Evolutionary conservation across 1,140 invertebrate species (phyloP).

Genomic region (Apocrypta bakeri): DNA sequence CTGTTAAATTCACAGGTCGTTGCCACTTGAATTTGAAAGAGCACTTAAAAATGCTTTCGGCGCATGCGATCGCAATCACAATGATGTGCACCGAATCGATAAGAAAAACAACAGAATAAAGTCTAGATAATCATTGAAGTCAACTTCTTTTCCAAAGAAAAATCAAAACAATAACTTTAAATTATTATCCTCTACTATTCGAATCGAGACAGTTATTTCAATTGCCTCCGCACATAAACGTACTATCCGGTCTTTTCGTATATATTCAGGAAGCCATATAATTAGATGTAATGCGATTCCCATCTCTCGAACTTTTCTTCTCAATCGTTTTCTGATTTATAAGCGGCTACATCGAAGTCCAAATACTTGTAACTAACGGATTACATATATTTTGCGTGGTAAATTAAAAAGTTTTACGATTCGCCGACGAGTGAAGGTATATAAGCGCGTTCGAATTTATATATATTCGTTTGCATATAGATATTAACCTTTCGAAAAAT

Average conservation of each 20-base stretch:
- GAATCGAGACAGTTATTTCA: not conserved
- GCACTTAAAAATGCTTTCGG: no score
- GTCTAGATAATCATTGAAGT: no score
- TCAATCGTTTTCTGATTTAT: not conserved
- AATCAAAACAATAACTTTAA: no score
- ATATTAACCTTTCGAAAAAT: not conserved
- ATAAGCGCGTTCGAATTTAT: not conserved
- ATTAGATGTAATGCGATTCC: not conserved
- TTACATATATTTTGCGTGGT: not conserved
- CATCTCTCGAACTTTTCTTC: not conserved
- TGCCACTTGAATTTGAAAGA: no score
- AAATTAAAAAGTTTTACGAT: not conserved
- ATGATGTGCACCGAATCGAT: no score
- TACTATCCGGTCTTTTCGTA: not conserved
- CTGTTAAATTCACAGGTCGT: no score
- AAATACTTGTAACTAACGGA: no score
- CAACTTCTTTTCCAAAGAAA: not conserved
- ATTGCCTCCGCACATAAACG: not conserved
- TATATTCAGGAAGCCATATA: not conserved
- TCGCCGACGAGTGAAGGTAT: not conserved
- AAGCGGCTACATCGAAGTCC: no score
- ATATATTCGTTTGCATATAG: not conserved
- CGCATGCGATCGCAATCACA: no score
- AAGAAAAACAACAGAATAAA: no score
- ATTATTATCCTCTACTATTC: no score